Percentiles rank a stretch among this genome's conserved stretches.
These are phyloP conservation scores for Argyrosomus japonicus DNA, from an alignment of 2,113 vertebrate genomes.

Conservation along the genomic window DNA sequence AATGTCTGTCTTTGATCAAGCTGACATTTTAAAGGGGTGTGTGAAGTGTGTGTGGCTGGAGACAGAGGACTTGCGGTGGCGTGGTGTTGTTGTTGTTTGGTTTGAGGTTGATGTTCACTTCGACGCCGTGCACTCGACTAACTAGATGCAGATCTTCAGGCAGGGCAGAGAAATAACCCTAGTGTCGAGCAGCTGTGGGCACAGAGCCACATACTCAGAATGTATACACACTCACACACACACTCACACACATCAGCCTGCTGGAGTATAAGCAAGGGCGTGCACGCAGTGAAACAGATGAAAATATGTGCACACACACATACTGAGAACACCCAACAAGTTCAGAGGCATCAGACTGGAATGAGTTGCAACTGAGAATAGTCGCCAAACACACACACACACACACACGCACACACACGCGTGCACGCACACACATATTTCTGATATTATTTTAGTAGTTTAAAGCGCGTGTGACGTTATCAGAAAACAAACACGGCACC, in stretches of 20 bases:
- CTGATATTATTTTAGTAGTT: slow-evolving; percentile 53
- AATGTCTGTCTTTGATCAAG: slow-evolving; percentile 64
- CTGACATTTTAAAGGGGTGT: slow-evolving; percentile 54
- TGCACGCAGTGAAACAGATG: slow-evolving; percentile 43
- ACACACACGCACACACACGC: neutral
- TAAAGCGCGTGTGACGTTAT: slow-evolving; percentile 57
- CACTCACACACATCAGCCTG: slow-evolving; percentile 20
- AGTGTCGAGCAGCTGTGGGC: slow-evolving; percentile 56
- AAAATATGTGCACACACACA: slow-evolving; percentile 45
- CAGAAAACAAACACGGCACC: slow-evolving; percentile 59
- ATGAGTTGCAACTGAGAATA: slow-evolving; percentile 45
- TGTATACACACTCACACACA: slow-evolving; percentile 31
- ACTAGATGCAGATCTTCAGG: slow-evolving; percentile 61
- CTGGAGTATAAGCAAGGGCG: slow-evolving; percentile 36
- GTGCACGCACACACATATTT: slow-evolving; percentile 15
- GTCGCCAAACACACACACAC: slow-evolving; percentile 32
- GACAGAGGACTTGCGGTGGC: slow-evolving; percentile 45
- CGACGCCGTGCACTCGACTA: slow-evolving; percentile 35
- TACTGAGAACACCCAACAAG: slow-evolving; percentile 74
- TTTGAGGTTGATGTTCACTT: slow-evolving; percentile 64
- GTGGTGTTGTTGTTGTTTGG: slow-evolving; percentile 65
- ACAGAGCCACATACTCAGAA: slow-evolving; percentile 48
- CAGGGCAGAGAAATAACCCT: slow-evolving; percentile 40
- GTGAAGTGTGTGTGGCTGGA: slow-evolving; percentile 61
- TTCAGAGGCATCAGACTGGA: slow-evolving; percentile 63